Conservation (phyloP, 2,888 invertebrate species). For the Oligia latruncula region DNA sequence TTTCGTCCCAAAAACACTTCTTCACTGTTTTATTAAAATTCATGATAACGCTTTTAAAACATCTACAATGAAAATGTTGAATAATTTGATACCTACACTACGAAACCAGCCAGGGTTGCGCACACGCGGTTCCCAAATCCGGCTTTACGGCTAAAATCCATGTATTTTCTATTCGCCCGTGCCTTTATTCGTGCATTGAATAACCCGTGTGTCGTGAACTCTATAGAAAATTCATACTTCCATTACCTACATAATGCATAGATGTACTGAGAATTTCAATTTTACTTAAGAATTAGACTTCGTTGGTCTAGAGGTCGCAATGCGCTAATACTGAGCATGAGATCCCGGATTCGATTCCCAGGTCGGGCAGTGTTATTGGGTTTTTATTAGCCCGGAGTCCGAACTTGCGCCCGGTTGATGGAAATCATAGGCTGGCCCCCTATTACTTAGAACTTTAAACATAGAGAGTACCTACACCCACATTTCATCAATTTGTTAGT, state of each 20-base stretch:
- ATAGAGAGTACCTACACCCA: neutral
- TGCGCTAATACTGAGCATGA: neutral
- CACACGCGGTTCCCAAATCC: constrained; percentile 52
- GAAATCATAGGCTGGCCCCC: neutral
- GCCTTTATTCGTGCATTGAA: constrained; percentile 52
- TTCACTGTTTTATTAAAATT: constrained; percentile 22
- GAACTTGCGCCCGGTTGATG: neutral
- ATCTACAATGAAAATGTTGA: constrained; percentile 53
- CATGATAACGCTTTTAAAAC: constrained; percentile 33
- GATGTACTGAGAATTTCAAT: constrained; percentile 9
- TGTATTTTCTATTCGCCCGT: constrained; percentile 53
- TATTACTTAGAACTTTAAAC: neutral
- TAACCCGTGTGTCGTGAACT: constrained; percentile 34
- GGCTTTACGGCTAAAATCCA: constrained; percentile 51
- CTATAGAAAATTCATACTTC: constrained; percentile 53
- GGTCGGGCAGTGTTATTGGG: neutral
- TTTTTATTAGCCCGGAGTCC: neutral
- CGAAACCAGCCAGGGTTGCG: constrained; percentile 29
- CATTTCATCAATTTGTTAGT: neutral
- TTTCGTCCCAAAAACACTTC: neutral
- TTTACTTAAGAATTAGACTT: constrained; percentile 6
- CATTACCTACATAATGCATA: constrained; percentile 38
- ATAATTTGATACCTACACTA: constrained; percentile 54
- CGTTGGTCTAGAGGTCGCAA: neutral
- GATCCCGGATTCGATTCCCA: neutral